Conservation (phyloP, 2,113 vertebrate genomes). For the Calyptomena viridis region DNA sequence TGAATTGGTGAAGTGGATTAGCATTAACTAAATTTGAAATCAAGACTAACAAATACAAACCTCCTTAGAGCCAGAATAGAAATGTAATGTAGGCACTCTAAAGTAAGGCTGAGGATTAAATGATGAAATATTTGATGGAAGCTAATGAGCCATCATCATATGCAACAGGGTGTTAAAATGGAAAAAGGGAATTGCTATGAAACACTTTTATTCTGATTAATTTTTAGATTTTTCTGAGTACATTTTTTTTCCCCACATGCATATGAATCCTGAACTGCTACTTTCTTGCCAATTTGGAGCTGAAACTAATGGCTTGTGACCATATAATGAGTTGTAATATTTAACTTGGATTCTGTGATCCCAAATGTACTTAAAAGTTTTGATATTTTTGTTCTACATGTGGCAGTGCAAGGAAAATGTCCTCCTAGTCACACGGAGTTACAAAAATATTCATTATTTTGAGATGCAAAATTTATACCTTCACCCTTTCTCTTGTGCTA, state of each 20-base stretch:
- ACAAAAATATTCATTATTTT: neutral
- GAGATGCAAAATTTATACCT: neutral
- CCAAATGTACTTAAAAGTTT: constrained; percentile 45
- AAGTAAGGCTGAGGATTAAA: constrained; percentile 64
- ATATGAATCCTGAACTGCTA: constrained; percentile 41
- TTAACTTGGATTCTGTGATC: constrained; percentile 58
- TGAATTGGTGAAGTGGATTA: constrained; percentile 15
- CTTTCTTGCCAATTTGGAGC: constrained; percentile 54
- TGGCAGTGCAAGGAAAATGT: neutral
- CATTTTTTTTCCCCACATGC: constrained; percentile 28
- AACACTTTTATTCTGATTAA: constrained; percentile 64
- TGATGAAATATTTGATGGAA: constrained; percentile 70
- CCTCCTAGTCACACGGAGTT: neutral
- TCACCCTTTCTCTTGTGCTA: neutral
- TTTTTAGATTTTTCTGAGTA: constrained; percentile 64
- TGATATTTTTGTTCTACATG: constrained; percentile 30
- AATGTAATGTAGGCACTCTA: constrained; percentile 52
- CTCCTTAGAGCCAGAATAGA: constrained; percentile 11
- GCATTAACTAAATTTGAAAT: constrained; percentile 31
- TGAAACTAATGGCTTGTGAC: constrained; percentile 58
- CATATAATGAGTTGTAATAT: constrained; percentile 44
- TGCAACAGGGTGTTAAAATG: constrained; percentile 68
- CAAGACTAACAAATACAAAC: constrained; percentile 50
- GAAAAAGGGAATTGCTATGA: constrained; percentile 58
- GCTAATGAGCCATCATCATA: constrained; percentile 68